These are phyloP conservation scores for Nymphalis c-album DNA, from an alignment of 2,888 invertebrate species.

Conservation along the genomic window DNA sequence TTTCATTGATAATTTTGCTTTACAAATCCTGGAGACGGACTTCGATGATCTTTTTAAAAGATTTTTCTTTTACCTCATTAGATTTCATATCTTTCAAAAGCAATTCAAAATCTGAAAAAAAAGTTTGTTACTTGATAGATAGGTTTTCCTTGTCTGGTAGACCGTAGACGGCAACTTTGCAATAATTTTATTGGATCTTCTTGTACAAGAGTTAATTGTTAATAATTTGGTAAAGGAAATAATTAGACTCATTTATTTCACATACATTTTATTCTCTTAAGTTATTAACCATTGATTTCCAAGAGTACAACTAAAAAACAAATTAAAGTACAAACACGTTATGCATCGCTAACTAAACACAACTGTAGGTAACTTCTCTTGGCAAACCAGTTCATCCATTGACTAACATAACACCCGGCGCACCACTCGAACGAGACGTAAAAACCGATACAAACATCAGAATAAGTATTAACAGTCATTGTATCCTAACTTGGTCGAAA, in stretches of 20 bases:
- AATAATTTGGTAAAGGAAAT: conserved; percentile 22
- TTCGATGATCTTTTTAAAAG: too few species aligned
- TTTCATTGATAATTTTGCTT: too few species aligned
- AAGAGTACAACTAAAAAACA: conserved; percentile 82
- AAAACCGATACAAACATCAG: conserved; percentile 50
- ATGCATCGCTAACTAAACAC: conserved; percentile 81
- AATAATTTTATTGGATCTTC: too few species aligned
- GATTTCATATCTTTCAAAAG: too few species aligned
- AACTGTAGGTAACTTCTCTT: conserved; percentile 82
- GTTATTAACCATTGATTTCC: conserved; percentile 82
- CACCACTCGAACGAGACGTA: conserved; percentile 73
- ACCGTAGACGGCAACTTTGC: too few species aligned
- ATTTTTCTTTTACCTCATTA: too few species aligned
- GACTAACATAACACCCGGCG: conserved; percentile 71
- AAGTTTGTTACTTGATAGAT: too few species aligned
- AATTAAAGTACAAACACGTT: conserved; percentile 82
- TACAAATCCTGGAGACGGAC: too few species aligned
- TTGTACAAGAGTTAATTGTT: too few species aligned
- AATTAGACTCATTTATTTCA: conserved; percentile 64
- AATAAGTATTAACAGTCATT: conserved; percentile 57
- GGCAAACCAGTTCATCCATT: conserved; percentile 77
- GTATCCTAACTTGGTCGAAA: conserved; percentile 70
- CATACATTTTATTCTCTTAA: conserved; percentile 82
- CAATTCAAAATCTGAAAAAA: too few species aligned
- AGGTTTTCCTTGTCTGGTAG: too few species aligned